Percentiles rank a stretch among this genome's conserved stretches.
phyloP scores from a whole-genome alignment of 2,888 invertebrate genomes.

The Sinopyrophorus schimmeli region DNA sequence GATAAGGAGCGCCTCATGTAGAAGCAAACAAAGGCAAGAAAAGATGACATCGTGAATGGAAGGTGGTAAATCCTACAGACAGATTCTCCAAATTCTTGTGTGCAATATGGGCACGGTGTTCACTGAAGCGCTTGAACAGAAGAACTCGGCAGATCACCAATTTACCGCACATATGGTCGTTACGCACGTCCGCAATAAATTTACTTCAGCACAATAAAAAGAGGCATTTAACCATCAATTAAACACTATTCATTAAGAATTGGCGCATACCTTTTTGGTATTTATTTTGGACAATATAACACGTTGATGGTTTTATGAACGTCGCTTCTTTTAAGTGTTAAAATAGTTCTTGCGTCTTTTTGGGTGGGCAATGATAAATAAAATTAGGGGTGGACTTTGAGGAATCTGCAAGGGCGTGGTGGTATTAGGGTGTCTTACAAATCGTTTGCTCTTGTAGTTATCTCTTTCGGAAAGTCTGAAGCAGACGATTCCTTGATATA shows the following conservation, averaged over 20 bases:
- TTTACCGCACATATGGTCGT: slow-evolving; percentile 52
- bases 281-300: too few relatives aligned
- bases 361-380: slow-evolving; percentile 39
- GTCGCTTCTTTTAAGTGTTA: too few relatives aligned
- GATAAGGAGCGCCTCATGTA: neutral
- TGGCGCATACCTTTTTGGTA: too few relatives aligned
- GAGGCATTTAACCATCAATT: slow-evolving; percentile 30
- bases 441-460: slow-evolving; percentile 33
- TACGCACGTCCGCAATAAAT: slow-evolving; percentile 49
- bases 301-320: too few relatives aligned
- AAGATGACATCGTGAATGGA: slow-evolving; percentile 37
- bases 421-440: slow-evolving; percentile 37
- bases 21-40: slow-evolving; percentile 1
- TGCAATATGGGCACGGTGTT: slow-evolving; percentile 46
- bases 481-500: slow-evolving; percentile 26
- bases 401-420: too few relatives aligned
- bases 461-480: slow-evolving; percentile 20
- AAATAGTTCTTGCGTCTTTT: too few relatives aligned
- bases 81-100: slow-evolving; percentile 50
- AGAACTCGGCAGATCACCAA: slow-evolving; percentile 50
- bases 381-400: slow-evolving; percentile 38
- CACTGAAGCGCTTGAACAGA: slow-evolving; percentile 44
- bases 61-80: slow-evolving; percentile 51
- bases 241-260: too few relatives aligned
- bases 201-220: slow-evolving; percentile 44